A percentile compares a stretch with the other conserved stretches of the same genome.
These are phyloP conservation scores for Phrynosoma platyrhinos DNA, from an alignment of 2,113 vertebrate genomes.

Conservation along the genomic window DNA sequence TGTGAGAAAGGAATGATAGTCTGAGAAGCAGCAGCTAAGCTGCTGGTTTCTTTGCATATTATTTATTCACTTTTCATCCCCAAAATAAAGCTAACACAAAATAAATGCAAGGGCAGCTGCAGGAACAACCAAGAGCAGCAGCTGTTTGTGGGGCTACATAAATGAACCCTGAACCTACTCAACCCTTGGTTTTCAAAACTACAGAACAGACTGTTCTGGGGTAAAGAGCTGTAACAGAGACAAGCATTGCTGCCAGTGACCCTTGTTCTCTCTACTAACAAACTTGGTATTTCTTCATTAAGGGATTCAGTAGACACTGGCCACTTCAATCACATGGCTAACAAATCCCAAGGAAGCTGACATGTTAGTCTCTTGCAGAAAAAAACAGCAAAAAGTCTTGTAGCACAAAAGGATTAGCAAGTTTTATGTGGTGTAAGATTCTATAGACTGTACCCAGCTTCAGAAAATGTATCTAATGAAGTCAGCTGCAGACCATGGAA, in stretches of 20 bases:
- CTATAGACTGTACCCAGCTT: background rate
- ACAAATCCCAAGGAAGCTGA: no score
- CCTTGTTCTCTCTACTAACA: background rate
- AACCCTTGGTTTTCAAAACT: background rate
- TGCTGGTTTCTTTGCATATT: background rate
- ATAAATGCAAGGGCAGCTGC: accelerated
- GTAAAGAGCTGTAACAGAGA: background rate
- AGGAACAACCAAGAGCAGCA: background rate
- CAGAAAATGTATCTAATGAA: background rate
- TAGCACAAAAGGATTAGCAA: no score
- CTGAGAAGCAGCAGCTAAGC: background rate
- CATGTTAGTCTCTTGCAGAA: no score
- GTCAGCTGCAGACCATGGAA: background rate
- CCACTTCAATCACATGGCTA: no score
- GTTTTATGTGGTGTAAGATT: no score
- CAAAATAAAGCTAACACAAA: background rate
- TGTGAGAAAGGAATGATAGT: constrained; percentile 19
- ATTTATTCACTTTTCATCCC: accelerated
- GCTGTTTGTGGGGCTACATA: background rate
- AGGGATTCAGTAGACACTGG: no score
- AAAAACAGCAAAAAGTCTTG: no score
- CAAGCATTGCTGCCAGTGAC: background rate
- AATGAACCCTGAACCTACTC: background rate
- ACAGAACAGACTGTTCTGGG: background rate
- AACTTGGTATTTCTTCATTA: background rate